These are phyloP conservation scores for Zygogramma bicolorata DNA, from an alignment of 2,888 invertebrate species.

Conservation along the genomic window DNA sequence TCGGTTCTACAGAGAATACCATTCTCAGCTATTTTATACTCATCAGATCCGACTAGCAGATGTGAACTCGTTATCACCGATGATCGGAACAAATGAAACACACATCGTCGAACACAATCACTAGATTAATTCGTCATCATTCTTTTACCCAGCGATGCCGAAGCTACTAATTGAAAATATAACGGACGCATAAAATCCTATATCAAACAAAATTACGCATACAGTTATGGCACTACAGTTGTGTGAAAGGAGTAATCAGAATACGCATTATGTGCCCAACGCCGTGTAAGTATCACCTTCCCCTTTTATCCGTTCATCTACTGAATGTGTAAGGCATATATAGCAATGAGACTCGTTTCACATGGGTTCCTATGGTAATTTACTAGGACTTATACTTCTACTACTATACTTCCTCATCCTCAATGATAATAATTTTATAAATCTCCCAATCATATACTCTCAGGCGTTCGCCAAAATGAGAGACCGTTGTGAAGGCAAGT, in stretches of 20 bases:
- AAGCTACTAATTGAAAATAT: slow-evolving; percentile 29
- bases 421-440: too few relatives aligned
- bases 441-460: too few relatives aligned
- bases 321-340: background rate
- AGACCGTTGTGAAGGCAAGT: too few relatives aligned
- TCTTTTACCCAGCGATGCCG: background rate
- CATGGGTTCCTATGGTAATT: too few relatives aligned
- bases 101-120: background rate
- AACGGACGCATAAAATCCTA: slow-evolving; percentile 31
- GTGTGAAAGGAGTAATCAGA: slow-evolving; percentile 32
- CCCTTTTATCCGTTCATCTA: background rate
- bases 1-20: too few relatives aligned
- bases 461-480: too few relatives aligned
- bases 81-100: background rate
- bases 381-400: too few relatives aligned
- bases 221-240: slow-evolving; percentile 40
- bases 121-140: background rate
- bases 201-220: slow-evolving; percentile 32
- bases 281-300: slow-evolving; percentile 3
- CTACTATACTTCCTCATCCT: too few relatives aligned
- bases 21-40: background rate
- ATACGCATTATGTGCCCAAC: slow-evolving; percentile 31
- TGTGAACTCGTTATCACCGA: background rate
- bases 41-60: background rate
- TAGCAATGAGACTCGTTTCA: too few relatives aligned